Conservation (phyloP, 2,113 vertebrate species). For the Corythoichthys intestinalis region DNA sequence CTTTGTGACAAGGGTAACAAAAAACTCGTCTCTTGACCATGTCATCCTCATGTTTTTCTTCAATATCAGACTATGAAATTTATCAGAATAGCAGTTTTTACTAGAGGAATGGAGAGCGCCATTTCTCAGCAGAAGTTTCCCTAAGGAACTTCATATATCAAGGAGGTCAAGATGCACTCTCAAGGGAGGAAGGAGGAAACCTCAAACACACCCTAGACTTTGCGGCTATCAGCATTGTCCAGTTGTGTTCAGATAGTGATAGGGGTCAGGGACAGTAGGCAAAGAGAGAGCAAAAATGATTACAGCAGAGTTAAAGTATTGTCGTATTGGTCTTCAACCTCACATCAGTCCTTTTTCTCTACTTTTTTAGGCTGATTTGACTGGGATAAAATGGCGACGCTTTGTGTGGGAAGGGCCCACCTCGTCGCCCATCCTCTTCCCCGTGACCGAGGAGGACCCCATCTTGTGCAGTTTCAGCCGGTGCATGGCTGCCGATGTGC, state of each 20-base stretch:
- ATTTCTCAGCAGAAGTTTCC: background rate
- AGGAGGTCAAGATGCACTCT: background rate
- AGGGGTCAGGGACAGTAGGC: background rate
- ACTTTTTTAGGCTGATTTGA: slow-evolving; percentile 86
- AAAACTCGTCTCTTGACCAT: no score
- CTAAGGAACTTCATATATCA: background rate
- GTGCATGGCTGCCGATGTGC: slow-evolving; percentile 91
- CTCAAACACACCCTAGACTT: background rate
- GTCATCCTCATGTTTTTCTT: background rate
- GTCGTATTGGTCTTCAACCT: slow-evolving; percentile 1
- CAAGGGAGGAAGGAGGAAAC: no score
- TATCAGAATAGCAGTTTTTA: no score
- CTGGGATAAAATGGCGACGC: slow-evolving; percentile 98
- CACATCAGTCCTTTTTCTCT: background rate
- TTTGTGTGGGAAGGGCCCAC: slow-evolving; percentile 97
- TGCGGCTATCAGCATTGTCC: background rate
- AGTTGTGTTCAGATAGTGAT: background rate
- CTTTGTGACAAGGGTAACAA: no score
- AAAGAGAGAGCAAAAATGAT: background rate
- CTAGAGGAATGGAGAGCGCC: background rate
- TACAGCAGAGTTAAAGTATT: background rate
- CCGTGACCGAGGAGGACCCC: slow-evolving; percentile 98
- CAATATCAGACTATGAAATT: background rate
- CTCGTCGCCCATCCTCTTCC: slow-evolving; percentile 95
- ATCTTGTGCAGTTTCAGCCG: slow-evolving; percentile 98